A percentile compares a stretch with the other conserved stretches of the same genome.
Evolutionary conservation across 1,140 invertebrate genomes (phyloP).

Genomic region (Holotrichia oblita): DNA sequence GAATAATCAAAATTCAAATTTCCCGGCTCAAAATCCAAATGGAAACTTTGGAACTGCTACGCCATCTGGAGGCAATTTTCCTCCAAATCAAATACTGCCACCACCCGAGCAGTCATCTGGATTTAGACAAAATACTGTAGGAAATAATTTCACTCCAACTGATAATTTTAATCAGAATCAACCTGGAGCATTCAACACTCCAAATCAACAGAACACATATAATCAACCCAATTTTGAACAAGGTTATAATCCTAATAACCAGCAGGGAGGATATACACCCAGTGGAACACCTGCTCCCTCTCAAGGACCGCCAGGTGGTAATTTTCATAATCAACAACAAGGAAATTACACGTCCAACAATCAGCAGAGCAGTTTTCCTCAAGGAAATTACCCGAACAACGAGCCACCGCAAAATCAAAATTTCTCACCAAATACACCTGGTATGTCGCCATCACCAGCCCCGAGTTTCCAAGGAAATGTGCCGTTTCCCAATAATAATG

Average conservation of each 20-base stretch:
- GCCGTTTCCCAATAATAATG: background rate
- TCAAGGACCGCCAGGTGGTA: slow-evolving; percentile 49
- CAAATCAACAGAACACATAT: background rate
- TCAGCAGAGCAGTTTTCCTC: slow-evolving; percentile 8
- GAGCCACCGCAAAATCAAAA: slow-evolving; percentile 9
- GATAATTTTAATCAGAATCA: slow-evolving; percentile 33
- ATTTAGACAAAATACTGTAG: background rate
- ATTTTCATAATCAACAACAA: slow-evolving; percentile 34
- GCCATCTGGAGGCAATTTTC: background rate
- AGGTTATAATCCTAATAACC: slow-evolving; percentile 15
- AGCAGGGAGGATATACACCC: background rate
- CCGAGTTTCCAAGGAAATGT: background rate
- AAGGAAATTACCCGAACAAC: slow-evolving; percentile 10
- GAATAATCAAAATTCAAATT: background rate
- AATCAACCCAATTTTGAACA: slow-evolving; percentile 27
- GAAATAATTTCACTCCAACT: background rate
- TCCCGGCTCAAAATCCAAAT: background rate
- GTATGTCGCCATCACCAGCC: background rate
- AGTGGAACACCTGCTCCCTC: background rate
- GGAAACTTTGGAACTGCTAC: background rate
- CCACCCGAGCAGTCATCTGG: background rate
- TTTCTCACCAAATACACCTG: background rate
- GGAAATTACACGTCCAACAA: background rate
- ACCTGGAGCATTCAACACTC: background rate
- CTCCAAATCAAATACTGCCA: slow-evolving; percentile 12